Evolutionary conservation across 1,140 invertebrate species (phyloP), one percentile per base, ranked within the genome.

Genomic region (Eciton burchellii): DNA sequence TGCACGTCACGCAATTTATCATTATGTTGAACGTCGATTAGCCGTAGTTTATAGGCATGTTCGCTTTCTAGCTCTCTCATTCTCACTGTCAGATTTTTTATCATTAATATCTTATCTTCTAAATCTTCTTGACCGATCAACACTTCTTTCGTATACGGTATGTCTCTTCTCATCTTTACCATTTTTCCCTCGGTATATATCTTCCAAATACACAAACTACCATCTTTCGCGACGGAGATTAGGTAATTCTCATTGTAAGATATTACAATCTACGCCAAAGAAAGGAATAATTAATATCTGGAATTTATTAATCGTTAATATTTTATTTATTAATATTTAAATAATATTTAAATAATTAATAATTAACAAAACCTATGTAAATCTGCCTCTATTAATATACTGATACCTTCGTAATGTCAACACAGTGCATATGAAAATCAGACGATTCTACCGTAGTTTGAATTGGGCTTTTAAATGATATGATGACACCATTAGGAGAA

Each of bases 141-240:
- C 21, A 97, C 95, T 90, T 98, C 97, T 73, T 96, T 96, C 0
- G 96, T 96, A 88, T 97, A 97, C 29, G 95, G 93, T 60, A 97
- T 95, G 84, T 98, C 97, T 91, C 96, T 96, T 89, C 97, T 96
- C 59, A 96, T 90, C 70, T 96, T 95, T 4, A 96, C 93, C 0
- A 96, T 94, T 91, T 96, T 95, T 1, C 96, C 96, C 88, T 98
- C 97, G n/a, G 95, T 95, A 88, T 97, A 96, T 41, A 99, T 91
- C 89, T 96, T 96, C 98, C 98, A 99, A 74, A 99, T 95, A 72
- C 97, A 97, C 16, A 99, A 95, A 0, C 96, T 96, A 0, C 97
- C 96, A 90, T 97, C 97, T 83, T 95, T 93, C 1, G 96, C 96
- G 6, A 96, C 95, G 8, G 97, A 97, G 41, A 98, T 95, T 29